Percentiles rank a stretch among this genome's conserved stretches.
Conservation (phyloP, 2,888 invertebrate genomes). For the Epinotia brunnichana region DNA sequence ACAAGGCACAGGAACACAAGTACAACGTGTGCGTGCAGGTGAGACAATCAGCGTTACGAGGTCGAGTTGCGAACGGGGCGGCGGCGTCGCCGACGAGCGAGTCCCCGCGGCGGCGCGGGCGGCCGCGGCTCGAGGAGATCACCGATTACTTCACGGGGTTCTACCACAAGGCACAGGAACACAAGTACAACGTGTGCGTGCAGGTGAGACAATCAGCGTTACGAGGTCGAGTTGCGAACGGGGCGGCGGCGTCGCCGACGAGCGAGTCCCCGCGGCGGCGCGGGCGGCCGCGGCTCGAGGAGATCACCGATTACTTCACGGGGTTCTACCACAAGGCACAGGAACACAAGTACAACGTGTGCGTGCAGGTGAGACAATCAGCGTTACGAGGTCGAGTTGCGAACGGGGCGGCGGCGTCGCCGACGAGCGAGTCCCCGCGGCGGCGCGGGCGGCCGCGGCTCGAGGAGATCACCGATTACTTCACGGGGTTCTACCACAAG, state of each 20-base stretch:
- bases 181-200: constrained; percentile 68
- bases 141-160: constrained; percentile 73
- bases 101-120: constrained; percentile 66
- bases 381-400: constrained; percentile 55
- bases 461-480: constrained; percentile 67
- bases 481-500: constrained; percentile 68
- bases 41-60: constrained; percentile 50
- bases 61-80: constrained; percentile 63
- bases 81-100: constrained; percentile 51
- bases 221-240: constrained; percentile 61
- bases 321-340: constrained; percentile 66
- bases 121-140: constrained; percentile 58
- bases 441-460: constrained; percentile 62
- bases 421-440: constrained; percentile 55
- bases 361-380: constrained; percentile 68
- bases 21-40: constrained; percentile 76
- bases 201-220: constrained; percentile 64
- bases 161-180: constrained; percentile 63
- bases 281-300: constrained; percentile 60
- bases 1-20: constrained; percentile 62
- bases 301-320: constrained; percentile 69
- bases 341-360: constrained; percentile 67
- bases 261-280: constrained; percentile 62
- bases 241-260: constrained; percentile 57
- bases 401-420: constrained; percentile 63